Conservation (phyloP, 1,140 invertebrate species). For the Battus philenor region DNA sequence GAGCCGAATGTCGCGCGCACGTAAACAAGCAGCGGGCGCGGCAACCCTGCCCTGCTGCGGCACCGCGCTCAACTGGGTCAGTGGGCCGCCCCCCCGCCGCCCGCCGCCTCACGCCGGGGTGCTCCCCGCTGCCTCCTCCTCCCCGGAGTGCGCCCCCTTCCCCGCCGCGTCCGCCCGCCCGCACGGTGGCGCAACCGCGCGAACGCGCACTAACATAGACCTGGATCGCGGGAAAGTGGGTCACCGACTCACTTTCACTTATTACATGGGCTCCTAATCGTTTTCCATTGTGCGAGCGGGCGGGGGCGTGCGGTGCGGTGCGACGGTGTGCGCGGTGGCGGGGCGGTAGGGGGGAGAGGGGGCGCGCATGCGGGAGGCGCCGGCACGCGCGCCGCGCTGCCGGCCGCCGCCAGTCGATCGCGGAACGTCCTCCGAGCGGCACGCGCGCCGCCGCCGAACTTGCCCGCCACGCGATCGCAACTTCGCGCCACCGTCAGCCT, state of each 20-base stretch:
- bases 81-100: slow-evolving; percentile 77
- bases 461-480: slow-evolving; percentile 53
- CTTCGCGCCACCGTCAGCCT: slow-evolving; percentile 45
- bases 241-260: slow-evolving; percentile 82
- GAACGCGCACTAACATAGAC: slow-evolving; percentile 80
- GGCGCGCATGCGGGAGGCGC: slow-evolving; percentile 73
- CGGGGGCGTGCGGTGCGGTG: slow-evolving; percentile 73
- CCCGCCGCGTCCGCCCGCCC: slow-evolving; percentile 63
- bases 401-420: slow-evolving; percentile 69
- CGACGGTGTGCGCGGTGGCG: slow-evolving; percentile 76
- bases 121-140: slow-evolving; percentile 70
- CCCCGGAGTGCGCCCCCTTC: slow-evolving; percentile 82
- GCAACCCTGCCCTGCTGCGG: slow-evolving; percentile 74
- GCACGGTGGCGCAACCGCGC: slow-evolving; percentile 68
- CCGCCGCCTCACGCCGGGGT: too few relatives aligned
- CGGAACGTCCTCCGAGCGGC: slow-evolving; percentile 57
- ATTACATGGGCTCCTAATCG: slow-evolving; percentile 81
- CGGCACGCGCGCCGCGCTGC: slow-evolving; percentile 64
- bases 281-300: slow-evolving; percentile 79
- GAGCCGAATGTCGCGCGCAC: slow-evolving; percentile 46
- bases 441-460: slow-evolving; percentile 45
- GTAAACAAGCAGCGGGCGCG: slow-evolving; percentile 61
- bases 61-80: slow-evolving; percentile 79
- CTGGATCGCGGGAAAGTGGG: slow-evolving; percentile 81
- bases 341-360: slow-evolving; percentile 72